Evolutionary conservation across 1,140 invertebrate species (phyloP).

Genomic region (Drosophila micromelanica): DNA sequence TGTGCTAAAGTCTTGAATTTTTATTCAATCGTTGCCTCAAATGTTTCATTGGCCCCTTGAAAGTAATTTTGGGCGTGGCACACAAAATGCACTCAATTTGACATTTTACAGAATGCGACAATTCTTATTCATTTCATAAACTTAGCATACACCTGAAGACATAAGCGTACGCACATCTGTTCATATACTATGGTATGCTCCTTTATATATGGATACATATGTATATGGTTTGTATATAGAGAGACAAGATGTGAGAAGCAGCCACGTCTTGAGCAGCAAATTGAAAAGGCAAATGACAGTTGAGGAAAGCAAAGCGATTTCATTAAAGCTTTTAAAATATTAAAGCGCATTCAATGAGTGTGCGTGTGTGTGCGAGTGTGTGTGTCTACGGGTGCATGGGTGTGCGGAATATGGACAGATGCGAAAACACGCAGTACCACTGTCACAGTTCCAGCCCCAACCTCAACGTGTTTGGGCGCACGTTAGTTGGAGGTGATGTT

Average conservation of each 20-base stretch:
- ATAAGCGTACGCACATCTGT: too few species aligned
- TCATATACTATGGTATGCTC: neutral
- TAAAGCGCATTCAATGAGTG: slow-evolving; percentile 66
- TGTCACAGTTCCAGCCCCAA: neutral
- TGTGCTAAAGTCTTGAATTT: slow-evolving; percentile 34
- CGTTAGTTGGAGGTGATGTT: slow-evolving; percentile 44
- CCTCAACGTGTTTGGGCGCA: slow-evolving; percentile 8
- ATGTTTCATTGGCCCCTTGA: slow-evolving; percentile 39
- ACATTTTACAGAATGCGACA: slow-evolving; percentile 49
- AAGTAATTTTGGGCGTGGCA: slow-evolving; percentile 33
- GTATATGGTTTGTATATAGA: neutral
- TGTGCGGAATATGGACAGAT: slow-evolving; percentile 32
- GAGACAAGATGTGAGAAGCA: slow-evolving; percentile 1
- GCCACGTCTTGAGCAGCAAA: slow-evolving; percentile 48
- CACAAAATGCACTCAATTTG: slow-evolving; percentile 47
- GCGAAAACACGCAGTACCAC: slow-evolving; percentile 15
- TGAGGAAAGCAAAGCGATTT: slow-evolving; percentile 66
- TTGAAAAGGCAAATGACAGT: slow-evolving; percentile 65
- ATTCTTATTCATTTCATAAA: slow-evolving; percentile 53
- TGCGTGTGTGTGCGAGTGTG: slow-evolving; percentile 10
- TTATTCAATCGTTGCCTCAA: slow-evolving; percentile 13
- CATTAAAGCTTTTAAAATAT: slow-evolving; percentile 78
- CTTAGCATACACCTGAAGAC: slow-evolving; percentile 17
- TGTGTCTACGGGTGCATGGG: slow-evolving; percentile 7
- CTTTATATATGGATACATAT: slow-evolving; percentile 1